These are phyloP conservation scores for Schlechtendalia chinensis DNA, from an alignment of 1,140 invertebrate species.

Conservation along the genomic window DNA sequence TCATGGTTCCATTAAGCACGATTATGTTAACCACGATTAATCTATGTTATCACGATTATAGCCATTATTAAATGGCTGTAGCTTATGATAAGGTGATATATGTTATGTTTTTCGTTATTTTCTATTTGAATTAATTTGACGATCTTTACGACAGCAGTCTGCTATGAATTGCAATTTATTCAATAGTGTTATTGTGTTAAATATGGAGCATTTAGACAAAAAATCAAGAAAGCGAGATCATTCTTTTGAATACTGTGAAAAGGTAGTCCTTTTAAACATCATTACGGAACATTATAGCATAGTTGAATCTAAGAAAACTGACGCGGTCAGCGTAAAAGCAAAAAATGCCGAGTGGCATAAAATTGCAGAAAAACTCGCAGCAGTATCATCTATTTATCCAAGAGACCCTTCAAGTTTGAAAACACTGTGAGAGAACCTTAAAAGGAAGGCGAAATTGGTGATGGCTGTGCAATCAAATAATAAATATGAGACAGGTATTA, in stretches of 20 bases:
- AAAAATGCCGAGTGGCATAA: conserved; percentile 5
- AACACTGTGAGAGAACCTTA: conserved; percentile 10
- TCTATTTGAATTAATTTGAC: not conserved
- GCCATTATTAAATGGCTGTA: not conserved
- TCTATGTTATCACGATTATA: not conserved
- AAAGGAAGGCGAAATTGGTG: not conserved
- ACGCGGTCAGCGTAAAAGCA: not conserved
- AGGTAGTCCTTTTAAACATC: not conserved
- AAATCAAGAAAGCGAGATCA: not conserved
- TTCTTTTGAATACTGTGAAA: no score
- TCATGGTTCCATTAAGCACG: not conserved
- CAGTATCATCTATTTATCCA: not conserved
- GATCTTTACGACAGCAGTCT: no score
- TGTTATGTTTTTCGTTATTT: not conserved
- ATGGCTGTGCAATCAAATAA: no score
- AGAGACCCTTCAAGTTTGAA: conserved; percentile 7
- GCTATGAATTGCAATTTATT: no score
- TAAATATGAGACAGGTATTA: no score
- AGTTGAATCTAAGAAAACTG: not conserved
- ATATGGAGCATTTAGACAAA: no score
- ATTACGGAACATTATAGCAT: not conserved
- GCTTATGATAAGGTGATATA: not conserved
- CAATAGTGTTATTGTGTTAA: no score
- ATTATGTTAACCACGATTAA: not conserved
- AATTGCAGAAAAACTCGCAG: not conserved